These are phyloP conservation scores for Sardinella longiceps DNA, from an alignment of 2,797 vertebrate genomes.

Conservation along the genomic window DNA sequence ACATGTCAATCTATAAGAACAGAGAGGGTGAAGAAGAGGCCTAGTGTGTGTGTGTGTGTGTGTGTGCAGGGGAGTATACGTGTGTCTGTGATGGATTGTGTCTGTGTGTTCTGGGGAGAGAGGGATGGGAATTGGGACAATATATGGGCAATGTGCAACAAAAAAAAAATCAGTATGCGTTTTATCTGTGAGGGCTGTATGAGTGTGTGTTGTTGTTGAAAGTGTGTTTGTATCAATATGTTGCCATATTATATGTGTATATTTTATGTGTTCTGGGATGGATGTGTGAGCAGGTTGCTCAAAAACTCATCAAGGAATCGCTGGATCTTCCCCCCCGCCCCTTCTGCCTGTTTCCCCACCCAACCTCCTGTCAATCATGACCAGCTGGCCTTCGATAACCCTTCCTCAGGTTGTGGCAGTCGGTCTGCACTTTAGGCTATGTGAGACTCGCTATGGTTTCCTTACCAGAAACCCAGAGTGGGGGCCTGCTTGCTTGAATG, in stretches of 20 bases:
- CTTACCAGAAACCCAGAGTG: conserved; percentile 44
- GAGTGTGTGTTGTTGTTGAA: conserved; percentile 57
- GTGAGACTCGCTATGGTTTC: conserved; percentile 30
- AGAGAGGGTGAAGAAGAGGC: conserved; percentile 70
- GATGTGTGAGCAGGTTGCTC: conserved; percentile 51
- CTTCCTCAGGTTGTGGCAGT: conserved; percentile 54
- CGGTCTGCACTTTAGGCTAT: conserved; percentile 62
- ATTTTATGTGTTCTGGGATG: not conserved
- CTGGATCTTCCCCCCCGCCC: conserved; percentile 46
- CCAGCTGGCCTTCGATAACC: conserved; percentile 32
- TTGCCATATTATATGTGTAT: conserved; percentile 52
- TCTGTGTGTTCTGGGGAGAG: not conserved
- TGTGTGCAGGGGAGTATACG: conserved; percentile 47
- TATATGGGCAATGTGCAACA: conserved; percentile 14
- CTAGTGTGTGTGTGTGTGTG: conserved; percentile 63
- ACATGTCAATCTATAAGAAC: conserved; percentile 83
- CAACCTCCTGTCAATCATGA: conserved; percentile 26
- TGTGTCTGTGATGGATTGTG: conserved; percentile 53
- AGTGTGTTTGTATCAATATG: conserved; percentile 57
- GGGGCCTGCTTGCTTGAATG: conserved; percentile 48
- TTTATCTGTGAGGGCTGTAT: conserved; percentile 31
- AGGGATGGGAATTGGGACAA: not conserved
- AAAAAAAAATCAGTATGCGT: conserved; percentile 1
- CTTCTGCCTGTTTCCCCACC: conserved; percentile 19
- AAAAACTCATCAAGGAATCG: conserved; percentile 47